phyloP scores from a whole-genome alignment of 2,113 vertebrate genomes.

The Cyanoramphus novaezelandiae region DNA sequence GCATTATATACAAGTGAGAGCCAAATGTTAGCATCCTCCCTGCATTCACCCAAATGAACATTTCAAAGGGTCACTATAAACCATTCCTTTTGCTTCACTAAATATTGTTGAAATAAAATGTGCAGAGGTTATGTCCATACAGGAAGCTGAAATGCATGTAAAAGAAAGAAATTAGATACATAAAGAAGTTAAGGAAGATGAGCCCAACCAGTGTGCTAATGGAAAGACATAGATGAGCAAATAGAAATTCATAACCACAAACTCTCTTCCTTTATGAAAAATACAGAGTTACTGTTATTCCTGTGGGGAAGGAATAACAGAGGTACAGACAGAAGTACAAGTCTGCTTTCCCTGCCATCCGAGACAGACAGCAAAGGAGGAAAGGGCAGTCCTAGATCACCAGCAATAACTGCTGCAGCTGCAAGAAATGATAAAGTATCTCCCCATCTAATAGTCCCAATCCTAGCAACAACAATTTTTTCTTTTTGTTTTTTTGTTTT shows the following conservation, averaged over 20 bases:
- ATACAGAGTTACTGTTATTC: background rate
- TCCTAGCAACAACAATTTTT: background rate
- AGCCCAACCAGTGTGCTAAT: background rate
- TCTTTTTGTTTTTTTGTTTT: background rate
- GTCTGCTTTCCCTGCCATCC: background rate
- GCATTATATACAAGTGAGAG: background rate
- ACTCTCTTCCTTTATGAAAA: background rate
- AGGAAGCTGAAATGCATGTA: background rate
- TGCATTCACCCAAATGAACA: background rate
- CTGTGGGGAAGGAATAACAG: background rate
- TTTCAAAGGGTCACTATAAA: background rate
- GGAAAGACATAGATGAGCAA: background rate
- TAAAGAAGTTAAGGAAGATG: background rate
- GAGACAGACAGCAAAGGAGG: background rate
- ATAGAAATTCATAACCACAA: background rate
- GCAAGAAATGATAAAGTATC: background rate
- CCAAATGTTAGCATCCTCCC: background rate
- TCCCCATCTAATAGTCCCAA: background rate
- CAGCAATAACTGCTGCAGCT: slow-evolving; percentile 33
- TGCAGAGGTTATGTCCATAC: background rate
- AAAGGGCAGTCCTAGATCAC: background rate
- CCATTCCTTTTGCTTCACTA: background rate
- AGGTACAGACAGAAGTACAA: background rate
- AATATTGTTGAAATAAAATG: background rate
- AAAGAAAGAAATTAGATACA: background rate